A percentile compares a stretch with the other conserved stretches of the same genome.
phyloP scores from a whole-genome alignment of 2,888 invertebrate genomes.

The Drosophila vallismaia region DNA sequence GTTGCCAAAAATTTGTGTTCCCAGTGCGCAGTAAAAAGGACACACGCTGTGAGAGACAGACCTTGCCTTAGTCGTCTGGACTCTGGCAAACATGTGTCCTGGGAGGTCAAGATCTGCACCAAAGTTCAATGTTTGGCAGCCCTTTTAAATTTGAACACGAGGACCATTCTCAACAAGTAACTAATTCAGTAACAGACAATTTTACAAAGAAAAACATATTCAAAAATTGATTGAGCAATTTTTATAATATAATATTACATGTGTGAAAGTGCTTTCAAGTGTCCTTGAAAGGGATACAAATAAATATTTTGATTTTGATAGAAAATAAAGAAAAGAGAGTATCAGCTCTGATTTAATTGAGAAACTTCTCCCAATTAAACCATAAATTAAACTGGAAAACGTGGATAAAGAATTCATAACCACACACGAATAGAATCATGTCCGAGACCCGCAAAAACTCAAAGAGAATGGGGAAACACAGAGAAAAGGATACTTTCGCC shows the following conservation, averaged over 20 bases:
- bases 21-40: conserved; percentile 34
- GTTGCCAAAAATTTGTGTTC: conserved; percentile 14
- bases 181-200: conserved; percentile 18
- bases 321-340: neutral
- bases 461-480: neutral
- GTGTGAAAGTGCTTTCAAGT: neutral
- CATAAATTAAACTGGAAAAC: neutral
- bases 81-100: conserved; percentile 16
- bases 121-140: conserved; percentile 61
- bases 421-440: conserved; percentile 34
- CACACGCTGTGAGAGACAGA: conserved; percentile 40
- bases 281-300: neutral
- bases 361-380: neutral
- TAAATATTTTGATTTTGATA: neutral
- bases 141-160: neutral
- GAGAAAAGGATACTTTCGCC: conserved; percentile 1
- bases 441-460: conserved; percentile 23
- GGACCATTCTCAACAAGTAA: conserved; percentile 1
- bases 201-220: conserved; percentile 6
- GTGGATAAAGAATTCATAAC: conserved; percentile 23
- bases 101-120: conserved; percentile 38
- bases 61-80: conserved; percentile 45
- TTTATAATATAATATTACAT: conserved; percentile 31
- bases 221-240: neutral
- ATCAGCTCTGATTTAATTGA: neutral